These are phyloP conservation scores for Batillaria attramentaria DNA, from an alignment of 1,140 invertebrate genomes.

Conservation along the genomic window DNA sequence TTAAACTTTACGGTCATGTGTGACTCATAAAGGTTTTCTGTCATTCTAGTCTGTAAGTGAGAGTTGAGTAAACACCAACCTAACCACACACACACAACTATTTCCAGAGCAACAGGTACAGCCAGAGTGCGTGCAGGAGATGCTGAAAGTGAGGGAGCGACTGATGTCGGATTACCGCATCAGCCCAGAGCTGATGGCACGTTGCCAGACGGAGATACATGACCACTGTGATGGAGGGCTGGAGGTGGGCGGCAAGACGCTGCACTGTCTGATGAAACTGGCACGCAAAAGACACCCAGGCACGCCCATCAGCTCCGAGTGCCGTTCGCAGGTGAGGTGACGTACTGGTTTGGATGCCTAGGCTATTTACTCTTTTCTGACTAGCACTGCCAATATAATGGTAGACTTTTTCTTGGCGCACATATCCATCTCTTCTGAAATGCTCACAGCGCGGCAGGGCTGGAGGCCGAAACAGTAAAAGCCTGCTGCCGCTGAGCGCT, in stretches of 20 bases:
- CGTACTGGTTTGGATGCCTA: too few relatives aligned
- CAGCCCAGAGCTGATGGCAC: slow-evolving; percentile 91
- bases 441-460: too few relatives aligned
- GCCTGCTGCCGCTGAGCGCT: too few relatives aligned
- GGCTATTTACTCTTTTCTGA: too few relatives aligned
- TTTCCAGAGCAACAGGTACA: slow-evolving; percentile 77
- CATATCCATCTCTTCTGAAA: too few relatives aligned
- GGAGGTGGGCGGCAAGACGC: slow-evolving; percentile 87
- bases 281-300: slow-evolving; percentile 73
- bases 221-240: slow-evolving; percentile 73
- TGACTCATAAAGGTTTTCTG: background rate
- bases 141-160: slow-evolving; percentile 90
- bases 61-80: background rate
- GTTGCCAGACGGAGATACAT: slow-evolving; percentile 86
- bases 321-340: slow-evolving; percentile 53
- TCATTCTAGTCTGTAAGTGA: background rate
- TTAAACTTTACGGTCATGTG: background rate
- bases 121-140: slow-evolving; percentile 84
- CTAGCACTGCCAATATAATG: too few relatives aligned
- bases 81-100: background rate
- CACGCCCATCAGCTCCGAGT: slow-evolving; percentile 37
- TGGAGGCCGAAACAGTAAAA: too few relatives aligned
- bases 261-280: slow-evolving; percentile 97
- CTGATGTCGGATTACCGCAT: slow-evolving; percentile 94
- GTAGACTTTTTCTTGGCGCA: too few relatives aligned